A percentile compares a stretch with the other conserved stretches of the same genome.
These are phyloP conservation scores for Xestia ashworthii DNA, from an alignment of 2,888 invertebrate species.

Conservation along the genomic window DNA sequence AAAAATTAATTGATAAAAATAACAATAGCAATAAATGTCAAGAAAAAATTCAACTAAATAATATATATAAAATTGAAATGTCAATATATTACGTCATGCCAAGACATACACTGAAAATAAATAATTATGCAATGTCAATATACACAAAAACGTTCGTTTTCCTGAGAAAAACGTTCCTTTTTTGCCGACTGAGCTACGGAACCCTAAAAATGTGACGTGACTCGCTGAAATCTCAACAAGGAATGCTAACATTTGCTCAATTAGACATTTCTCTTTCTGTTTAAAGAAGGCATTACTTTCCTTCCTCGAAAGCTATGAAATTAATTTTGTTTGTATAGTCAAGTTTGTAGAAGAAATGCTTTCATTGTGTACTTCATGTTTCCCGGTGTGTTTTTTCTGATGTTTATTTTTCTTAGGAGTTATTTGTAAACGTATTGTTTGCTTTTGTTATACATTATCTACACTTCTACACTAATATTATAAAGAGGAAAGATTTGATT, in stretches of 20 bases:
- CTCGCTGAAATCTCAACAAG: conserved; percentile 21
- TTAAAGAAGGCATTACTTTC: conserved; percentile 32
- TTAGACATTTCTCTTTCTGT: conserved; percentile 34
- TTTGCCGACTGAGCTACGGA: too few species aligned
- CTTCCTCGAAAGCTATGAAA: conserved; percentile 35
- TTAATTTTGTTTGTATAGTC: conserved; percentile 38
- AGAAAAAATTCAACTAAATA: too few species aligned
- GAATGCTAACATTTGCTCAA: conserved; percentile 29
- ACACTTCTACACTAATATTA: too few species aligned
- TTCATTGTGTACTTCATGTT: conserved; percentile 11
- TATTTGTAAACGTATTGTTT: conserved; percentile 1
- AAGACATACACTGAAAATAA: too few species aligned
- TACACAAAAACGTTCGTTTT: too few species aligned
- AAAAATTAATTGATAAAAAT: too few species aligned
- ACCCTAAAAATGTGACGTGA: conserved; percentile 1
- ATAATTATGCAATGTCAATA: too few species aligned
- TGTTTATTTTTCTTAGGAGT: conserved; percentile 2
- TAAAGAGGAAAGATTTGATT: too few species aligned
- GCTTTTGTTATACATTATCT: background rate
- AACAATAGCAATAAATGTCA: too few species aligned
- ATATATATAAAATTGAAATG: too few species aligned
- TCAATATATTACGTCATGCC: too few species aligned
- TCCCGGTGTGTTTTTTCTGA: background rate
- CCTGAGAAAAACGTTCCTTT: too few species aligned
- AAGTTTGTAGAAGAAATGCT: conserved; percentile 28